Conservation (phyloP, 2,888 invertebrate species). For the Dryocosmus kuriphilus region DNA sequence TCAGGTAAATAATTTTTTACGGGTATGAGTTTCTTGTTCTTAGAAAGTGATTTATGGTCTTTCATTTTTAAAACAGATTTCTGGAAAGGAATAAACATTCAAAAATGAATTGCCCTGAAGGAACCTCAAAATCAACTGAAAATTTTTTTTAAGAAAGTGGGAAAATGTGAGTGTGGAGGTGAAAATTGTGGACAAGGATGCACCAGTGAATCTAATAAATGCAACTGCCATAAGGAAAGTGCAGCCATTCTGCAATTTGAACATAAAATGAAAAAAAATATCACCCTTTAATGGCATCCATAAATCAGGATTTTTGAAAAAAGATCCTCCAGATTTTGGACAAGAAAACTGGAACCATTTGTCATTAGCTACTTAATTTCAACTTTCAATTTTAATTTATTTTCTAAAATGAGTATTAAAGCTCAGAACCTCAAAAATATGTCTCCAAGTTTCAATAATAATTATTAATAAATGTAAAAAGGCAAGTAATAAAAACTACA, state of each 20-base stretch:
- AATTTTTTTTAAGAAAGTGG: background rate
- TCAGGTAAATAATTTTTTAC: no score
- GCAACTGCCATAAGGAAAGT: background rate
- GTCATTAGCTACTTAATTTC: no score
- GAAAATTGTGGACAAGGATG: background rate
- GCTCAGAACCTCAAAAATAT: no score
- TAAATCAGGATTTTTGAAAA: no score
- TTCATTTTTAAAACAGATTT: background rate
- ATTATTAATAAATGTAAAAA: no score
- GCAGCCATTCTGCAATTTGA: background rate
- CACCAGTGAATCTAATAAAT: background rate
- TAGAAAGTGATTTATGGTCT: background rate
- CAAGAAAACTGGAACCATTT: no score
- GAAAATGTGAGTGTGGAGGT: background rate
- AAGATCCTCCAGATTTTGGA: background rate
- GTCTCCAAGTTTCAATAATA: no score
- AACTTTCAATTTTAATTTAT: no score
- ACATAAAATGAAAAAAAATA: background rate
- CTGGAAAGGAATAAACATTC: no score
- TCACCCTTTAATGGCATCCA: background rate
- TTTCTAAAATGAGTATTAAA: no score
- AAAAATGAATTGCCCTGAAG: background rate
- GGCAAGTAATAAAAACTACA: no score
- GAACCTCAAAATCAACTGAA: background rate
- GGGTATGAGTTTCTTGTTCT: no score